Conservation (phyloP, 37 sponge, comb jelly and placozoan species). For the Tethya wilhelma region DNA sequence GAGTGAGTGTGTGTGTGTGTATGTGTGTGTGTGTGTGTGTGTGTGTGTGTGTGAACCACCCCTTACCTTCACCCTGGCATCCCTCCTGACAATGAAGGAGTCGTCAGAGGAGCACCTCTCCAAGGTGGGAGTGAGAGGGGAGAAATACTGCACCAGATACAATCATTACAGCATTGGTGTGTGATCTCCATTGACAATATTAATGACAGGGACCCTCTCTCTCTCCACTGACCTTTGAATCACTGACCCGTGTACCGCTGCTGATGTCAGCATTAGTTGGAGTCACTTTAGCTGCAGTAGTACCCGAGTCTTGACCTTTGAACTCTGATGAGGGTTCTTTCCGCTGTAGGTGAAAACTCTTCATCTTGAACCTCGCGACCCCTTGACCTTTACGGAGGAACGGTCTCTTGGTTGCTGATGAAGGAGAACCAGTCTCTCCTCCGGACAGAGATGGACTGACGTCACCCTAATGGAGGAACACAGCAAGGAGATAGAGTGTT, state of each 20-base stretch:
- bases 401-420: slow-evolving; percentile 8
- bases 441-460: not conserved
- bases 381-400: slow-evolving; percentile 79
- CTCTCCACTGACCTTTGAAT: no score
- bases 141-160: no score
- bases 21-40: not conserved
- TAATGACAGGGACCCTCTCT: no score
- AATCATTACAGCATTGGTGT: no score
- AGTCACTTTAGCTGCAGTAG: no score
- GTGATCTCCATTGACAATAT: no score
- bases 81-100: slow-evolving; percentile 65
- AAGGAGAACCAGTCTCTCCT: not conserved
- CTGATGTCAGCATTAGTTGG: no score
- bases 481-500: no score
- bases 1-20: not conserved
- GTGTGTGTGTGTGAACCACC: not conserved
- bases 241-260: no score
- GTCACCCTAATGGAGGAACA: no score
- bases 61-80: slow-evolving; percentile 46
- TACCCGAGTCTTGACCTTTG: no score
- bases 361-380: slow-evolving; percentile 59
- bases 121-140: slow-evolving; percentile 24
- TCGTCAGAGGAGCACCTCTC: slow-evolving; percentile 70
- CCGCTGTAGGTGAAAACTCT: not conserved
- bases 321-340: not conserved